Evolutionary conservation across 2,888 invertebrate genomes (phyloP), one percentile per base, ranked within the genome.

Genomic region (Julus scandinavius): DNA sequence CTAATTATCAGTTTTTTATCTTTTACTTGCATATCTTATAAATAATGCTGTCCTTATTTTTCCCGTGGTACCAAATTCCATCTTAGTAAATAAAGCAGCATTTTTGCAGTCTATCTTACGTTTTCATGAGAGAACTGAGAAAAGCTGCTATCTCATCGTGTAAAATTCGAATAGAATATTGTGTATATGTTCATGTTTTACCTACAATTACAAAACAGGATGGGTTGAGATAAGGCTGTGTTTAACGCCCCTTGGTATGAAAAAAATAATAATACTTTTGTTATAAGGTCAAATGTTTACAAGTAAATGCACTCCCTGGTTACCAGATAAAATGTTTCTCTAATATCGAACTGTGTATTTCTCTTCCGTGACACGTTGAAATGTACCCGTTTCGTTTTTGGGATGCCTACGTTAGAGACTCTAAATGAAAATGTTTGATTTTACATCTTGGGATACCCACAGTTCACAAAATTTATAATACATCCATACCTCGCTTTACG

Each of bases 1-100:
- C 80, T 80, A 80, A 80, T 80, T 80, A 80, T 80, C 80, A 80
- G 80, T 80, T 80, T 80, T 54, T 80, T 80, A 80, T 80, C 38
- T 80, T 80, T 38, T 29, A 38, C 38, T 13, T 80, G 80, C 80
- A 80, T 80, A 80, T 80, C 80, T 80, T 80, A 80, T 29, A 13
- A 29, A 38, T 38, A 80, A 80, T 3, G 13, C 80, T 40, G 15
- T 38, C 5, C 38, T 38, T 80, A 38, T 80, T 80, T 80, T 80
- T 80, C 80, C 80, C 80, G 38, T 80, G 80, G 80, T 40, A 80
- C 80, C 80, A 40, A 80, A 80, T 80, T 80, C 80, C 15, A 40
- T 80, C 38, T 80, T 29, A 11, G 80, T 38, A 80, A 80, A 80
- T 80, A 80, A 29, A 11, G 29, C 9, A 38, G 29, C 38, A 29